A percentile compares a stretch with the other conserved stretches of the same genome.
phyloP scores from a whole-genome alignment of 1,140 invertebrate genomes.

The Andricus grossulariae region DNA sequence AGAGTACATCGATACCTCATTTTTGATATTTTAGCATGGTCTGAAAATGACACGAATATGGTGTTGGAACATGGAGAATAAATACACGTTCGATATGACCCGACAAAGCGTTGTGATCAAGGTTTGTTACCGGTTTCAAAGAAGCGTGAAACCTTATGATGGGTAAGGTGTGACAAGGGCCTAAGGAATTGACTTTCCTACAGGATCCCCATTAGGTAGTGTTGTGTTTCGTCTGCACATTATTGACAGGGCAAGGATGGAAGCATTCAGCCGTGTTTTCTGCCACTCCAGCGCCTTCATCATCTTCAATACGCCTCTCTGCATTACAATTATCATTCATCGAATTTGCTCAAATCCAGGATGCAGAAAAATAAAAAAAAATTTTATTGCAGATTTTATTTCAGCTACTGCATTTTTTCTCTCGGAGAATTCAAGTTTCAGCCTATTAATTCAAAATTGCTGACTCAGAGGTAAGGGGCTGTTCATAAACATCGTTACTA shows the following conservation, averaged over 20 bases:
- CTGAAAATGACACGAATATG: no score
- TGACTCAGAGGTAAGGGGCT: no score
- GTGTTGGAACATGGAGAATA: background rate
- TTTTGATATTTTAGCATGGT: no score
- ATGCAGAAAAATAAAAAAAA: no score
- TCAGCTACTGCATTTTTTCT: no score
- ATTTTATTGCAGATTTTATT: no score
- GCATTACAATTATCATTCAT: slow-evolving; percentile 52
- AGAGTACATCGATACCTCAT: background rate
- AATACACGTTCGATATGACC: slow-evolving; percentile 37
- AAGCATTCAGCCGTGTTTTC: slow-evolving; percentile 42
- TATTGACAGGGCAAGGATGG: slow-evolving; percentile 42
- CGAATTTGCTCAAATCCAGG: no score
- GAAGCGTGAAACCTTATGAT: slow-evolving; percentile 60
- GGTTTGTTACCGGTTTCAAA: slow-evolving; percentile 54
- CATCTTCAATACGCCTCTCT: slow-evolving; percentile 48
- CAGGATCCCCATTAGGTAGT: slow-evolving; percentile 27
- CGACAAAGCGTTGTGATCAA: slow-evolving; percentile 43
- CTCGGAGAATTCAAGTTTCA: no score
- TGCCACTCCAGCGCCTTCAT: slow-evolving; percentile 32
- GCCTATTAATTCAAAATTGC: no score
- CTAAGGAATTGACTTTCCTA: slow-evolving; percentile 54
- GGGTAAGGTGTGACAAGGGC: slow-evolving; percentile 56
- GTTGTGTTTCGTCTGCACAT: slow-evolving; percentile 38
- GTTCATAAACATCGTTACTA: no score